Evolutionary conservation across 2,113 vertebrate species (phyloP), one percentile per base, ranked within the genome.

Genomic region (Irena cyanogastra): DNA sequence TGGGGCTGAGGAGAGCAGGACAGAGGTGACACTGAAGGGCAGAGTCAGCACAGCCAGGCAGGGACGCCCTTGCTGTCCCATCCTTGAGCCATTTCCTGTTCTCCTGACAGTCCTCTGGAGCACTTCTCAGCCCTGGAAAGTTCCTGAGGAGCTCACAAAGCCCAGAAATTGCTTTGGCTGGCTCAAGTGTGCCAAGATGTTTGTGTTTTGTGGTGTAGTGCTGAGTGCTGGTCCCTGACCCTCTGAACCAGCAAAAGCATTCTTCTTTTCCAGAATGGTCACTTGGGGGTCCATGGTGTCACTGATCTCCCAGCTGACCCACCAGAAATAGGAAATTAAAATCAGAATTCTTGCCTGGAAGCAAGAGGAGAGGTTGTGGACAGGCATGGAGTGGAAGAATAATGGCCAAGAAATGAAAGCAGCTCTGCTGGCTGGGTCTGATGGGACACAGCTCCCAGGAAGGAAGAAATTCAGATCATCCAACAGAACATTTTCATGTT

Each of bases 271-370:
- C 63, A 49, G 28, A 84, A 26, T 3, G 20, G 37, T 14, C 4
- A 0, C 42, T 27, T 65, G 39, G 20, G 13, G 18, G 7, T 71
- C 65, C 11, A 1, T 6, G 6, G 5, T 5, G 16, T 6, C 31
- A 21, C 7, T 78, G 44, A 31, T 59, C 15, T 53, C 23, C 28
- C 74, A 78, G 50, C 30, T 61, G 41, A 21, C 18, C n/a, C 49
- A 68, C 4, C n/a, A 59, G 77, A n/a, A 65, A 61, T 0, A 1
- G 30, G 54, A 37, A 45, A 95, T 60, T 37, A 54, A 81, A 77
- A 50, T 21, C 59, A 68, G 59, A 53, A 71, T 15, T 30, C 13
- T 54, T 60, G 26, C 57, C 69, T 39, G 52, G 45, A 63, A 45
- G 52, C 1, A 8, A 42, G 42, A 64, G 64, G 13, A 86, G 53